A percentile compares a stretch with the other conserved stretches of the same genome.
phyloP scores from a whole-genome alignment of 2,797 vertebrate species.

The Muscicapa comitata region DNA sequence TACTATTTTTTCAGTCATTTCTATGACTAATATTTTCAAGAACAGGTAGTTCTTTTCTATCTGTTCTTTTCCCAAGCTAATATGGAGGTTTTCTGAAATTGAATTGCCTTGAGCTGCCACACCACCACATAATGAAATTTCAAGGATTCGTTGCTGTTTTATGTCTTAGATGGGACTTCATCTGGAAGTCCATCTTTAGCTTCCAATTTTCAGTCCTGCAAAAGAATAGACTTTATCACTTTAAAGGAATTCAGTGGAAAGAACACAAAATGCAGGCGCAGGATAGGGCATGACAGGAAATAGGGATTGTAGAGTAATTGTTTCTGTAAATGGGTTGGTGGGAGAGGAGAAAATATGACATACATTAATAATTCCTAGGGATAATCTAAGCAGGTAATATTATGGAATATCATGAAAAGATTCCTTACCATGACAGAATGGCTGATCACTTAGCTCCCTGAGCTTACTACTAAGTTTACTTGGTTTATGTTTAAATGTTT shows the following conservation, averaged over 20 bases:
- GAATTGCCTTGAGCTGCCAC: background rate
- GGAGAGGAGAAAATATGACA: background rate
- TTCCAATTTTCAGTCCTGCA: background rate
- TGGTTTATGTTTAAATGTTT: background rate
- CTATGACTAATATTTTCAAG: background rate
- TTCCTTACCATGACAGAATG: background rate
- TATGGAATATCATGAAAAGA: background rate
- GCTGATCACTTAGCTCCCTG: background rate
- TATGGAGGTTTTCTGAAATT: background rate
- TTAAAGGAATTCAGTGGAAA: background rate
- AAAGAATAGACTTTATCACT: background rate
- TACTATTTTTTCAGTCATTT: background rate
- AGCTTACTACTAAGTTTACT: background rate
- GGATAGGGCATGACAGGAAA: background rate
- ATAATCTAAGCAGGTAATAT: background rate
- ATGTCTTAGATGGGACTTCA: background rate
- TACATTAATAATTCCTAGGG: background rate
- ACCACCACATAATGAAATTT: background rate
- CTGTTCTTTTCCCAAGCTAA: background rate
- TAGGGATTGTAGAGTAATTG: background rate
- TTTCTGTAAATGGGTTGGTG: background rate
- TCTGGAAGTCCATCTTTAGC: background rate
- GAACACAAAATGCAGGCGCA: background rate
- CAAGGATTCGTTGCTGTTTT: background rate
- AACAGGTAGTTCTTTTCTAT: background rate